Percentiles rank a stretch among this genome's conserved stretches.
Conservation (phyloP, 2,888 invertebrate species). For the Lycaena phlaeas region DNA sequence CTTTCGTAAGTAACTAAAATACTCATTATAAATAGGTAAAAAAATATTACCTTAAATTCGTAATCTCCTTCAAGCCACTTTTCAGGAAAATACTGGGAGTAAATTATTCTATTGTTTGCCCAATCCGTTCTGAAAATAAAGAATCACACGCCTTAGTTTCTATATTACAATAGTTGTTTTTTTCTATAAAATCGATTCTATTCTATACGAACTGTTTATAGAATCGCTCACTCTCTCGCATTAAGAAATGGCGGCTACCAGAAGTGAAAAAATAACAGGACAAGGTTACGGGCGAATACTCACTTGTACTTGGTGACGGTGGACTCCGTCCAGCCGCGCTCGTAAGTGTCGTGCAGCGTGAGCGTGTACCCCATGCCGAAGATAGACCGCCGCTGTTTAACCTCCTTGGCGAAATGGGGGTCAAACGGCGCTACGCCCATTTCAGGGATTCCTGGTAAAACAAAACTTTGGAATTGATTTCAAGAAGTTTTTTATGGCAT, state of each 20-base stretch:
- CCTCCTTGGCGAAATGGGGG: conserved; percentile 80
- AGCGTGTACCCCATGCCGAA: conserved; percentile 79
- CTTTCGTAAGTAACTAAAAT: too few relatives aligned
- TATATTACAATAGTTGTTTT: too few relatives aligned
- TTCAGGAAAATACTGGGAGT: conserved; percentile 88
- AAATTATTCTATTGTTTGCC: conserved; percentile 76
- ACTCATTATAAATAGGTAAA: too few relatives aligned
- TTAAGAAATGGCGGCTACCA: too few relatives aligned
- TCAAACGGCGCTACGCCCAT: conserved; percentile 83
- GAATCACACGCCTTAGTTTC: background rate
- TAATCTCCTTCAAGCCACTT: conserved; percentile 79
- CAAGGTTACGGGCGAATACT: too few relatives aligned
- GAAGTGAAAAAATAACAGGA: too few relatives aligned
- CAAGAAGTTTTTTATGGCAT: too few relatives aligned
- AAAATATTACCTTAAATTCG: conserved; percentile 61
- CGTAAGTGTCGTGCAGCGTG: conserved; percentile 80
- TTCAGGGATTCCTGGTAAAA: conserved; percentile 76
- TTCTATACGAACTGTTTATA: too few relatives aligned
- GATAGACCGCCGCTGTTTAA: conserved; percentile 76
- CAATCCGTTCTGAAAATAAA: conserved; percentile 73
- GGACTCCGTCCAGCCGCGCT: conserved; percentile 83
- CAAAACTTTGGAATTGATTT: too few relatives aligned
- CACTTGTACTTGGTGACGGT: conserved; percentile 84
- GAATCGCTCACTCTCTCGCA: too few relatives aligned
- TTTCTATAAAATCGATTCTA: background rate